A percentile compares a stretch with the other conserved stretches of the same genome.
These are phyloP conservation scores for Aphidius gifuensis DNA, from an alignment of 1,140 invertebrate species.

Conservation along the genomic window DNA sequence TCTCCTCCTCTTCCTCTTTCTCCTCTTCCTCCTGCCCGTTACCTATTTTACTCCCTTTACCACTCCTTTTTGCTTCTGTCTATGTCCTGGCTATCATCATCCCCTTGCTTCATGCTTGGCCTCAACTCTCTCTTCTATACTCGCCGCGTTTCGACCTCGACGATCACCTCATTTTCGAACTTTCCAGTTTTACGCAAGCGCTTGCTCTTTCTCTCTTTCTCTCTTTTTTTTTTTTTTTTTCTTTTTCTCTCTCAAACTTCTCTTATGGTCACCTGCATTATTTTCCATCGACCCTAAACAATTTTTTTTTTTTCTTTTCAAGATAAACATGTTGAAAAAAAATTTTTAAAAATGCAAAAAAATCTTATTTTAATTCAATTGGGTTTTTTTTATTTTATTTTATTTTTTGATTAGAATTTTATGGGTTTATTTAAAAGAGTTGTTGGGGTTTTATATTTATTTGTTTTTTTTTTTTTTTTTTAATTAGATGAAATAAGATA, in stretches of 20 bases:
- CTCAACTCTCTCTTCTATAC: slow-evolving; percentile 19
- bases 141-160: slow-evolving; percentile 24
- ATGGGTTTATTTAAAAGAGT: too few species aligned
- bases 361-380: too few species aligned
- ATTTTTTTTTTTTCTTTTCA: neutral
- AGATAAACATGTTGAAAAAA: too few species aligned
- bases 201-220: slow-evolving; percentile 31
- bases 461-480: too few species aligned
- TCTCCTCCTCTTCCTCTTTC: slow-evolving; percentile 25
- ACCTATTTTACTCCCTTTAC: slow-evolving; percentile 29
- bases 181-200: slow-evolving; percentile 48
- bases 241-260: too few species aligned
- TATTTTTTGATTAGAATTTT: too few species aligned
- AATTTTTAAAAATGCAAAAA: too few species aligned
- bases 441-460: too few species aligned
- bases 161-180: slow-evolving; percentile 48
- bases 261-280: slow-evolving; percentile 38
- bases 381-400: too few species aligned
- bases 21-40: slow-evolving; percentile 28
- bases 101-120: slow-evolving; percentile 19
- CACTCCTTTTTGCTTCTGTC: slow-evolving; percentile 25
- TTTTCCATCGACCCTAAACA: slow-evolving; percentile 26
- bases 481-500: too few species aligned
- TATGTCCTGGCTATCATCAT: slow-evolving; percentile 28
- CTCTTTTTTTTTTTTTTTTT: too few species aligned